A percentile compares a stretch with the other conserved stretches of the same genome.
phyloP scores from a whole-genome alignment of 2,888 invertebrate species.

The Aphodius granarius region DNA sequence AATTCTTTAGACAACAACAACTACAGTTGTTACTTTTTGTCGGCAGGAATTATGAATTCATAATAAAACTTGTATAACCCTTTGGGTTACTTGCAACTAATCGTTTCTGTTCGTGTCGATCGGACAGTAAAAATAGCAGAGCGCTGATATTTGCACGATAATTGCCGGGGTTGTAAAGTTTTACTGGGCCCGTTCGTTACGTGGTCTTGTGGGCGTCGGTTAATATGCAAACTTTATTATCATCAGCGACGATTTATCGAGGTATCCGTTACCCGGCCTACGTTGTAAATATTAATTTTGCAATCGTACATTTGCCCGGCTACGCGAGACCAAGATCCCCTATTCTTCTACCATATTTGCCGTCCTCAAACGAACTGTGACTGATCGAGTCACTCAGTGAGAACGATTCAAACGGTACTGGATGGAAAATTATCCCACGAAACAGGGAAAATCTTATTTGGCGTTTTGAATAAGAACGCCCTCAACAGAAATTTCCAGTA shows the following conservation, averaged over 20 bases:
- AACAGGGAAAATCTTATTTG: too few relatives aligned
- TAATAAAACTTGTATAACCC: neutral
- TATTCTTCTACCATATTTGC: neutral
- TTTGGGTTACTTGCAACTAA: neutral
- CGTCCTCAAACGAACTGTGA: too few relatives aligned
- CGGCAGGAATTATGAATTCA: too few relatives aligned
- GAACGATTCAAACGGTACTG: too few relatives aligned
- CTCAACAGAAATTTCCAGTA: neutral
- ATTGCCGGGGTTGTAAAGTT: constrained; percentile 10
- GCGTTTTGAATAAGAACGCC: too few relatives aligned
- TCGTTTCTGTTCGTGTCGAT: neutral
- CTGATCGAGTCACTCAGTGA: too few relatives aligned
- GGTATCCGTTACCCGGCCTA: neutral
- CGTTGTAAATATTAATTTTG: constrained; percentile 10
- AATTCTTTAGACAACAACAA: too few relatives aligned
- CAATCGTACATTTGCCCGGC: neutral
- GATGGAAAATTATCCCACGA: too few relatives aligned
- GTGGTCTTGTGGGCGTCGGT: neutral
- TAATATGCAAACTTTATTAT: constrained; percentile 15
- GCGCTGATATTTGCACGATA: constrained; percentile 8
- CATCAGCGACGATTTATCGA: constrained; percentile 7
- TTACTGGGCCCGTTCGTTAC: constrained; percentile 3
- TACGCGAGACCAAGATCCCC: neutral
- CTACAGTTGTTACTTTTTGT: too few relatives aligned
- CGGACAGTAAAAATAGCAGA: neutral